Base-by-base conservation (phyloP, 2,888 invertebrate genomes). In the Camptogramma bilineatum region DNA sequence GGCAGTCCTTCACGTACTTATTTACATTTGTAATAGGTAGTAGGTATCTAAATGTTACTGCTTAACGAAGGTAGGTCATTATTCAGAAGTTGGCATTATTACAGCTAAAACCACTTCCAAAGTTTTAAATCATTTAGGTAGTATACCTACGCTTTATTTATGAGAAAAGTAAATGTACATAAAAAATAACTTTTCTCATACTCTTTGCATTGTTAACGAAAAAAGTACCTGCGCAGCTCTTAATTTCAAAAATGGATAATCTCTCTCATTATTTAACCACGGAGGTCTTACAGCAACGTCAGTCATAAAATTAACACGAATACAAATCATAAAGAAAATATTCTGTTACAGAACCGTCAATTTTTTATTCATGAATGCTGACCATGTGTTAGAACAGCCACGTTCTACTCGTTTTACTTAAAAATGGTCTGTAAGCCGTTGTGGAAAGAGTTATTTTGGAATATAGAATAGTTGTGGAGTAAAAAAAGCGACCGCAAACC, bases 401-500 rank as follows among this genome's bases (percentile, higher is more conserved):
- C 4, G 19, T 55, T 42, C n/a, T n/a, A n/a, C n/a, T n/a, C n/a
- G n/a, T n/a, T n/a, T 48, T 18, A 56, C 24, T 66, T 52, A 16
- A 64, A 62, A 69, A 69, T 72, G 59, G 64, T 55, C 72, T 73
- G 74, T 79, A 73, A 16, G 3, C 0, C n/a, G 4, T 51, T 17
- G 66, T 19, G 58, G 68, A 73, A 77, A 62, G 72, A 71, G 4
- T 57, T 66, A 44, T 62, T 72, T 73, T 68, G 59, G 53, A 55
- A 61, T 58, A 51, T 42, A 54, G 54, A 58, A 52, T 64, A 58
- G 70, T n/a, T 66, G 71, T 71, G 66, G 52, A 65, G 64, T 67
- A 65, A 64, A 64, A 62, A 66, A 52, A 73, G 28, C 72, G 67
- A 82, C 86, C 84, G 76, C 85, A 84, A 76, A 77, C 84, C 83